Percentiles rank a stretch among this genome's conserved stretches.
phyloP scores from a whole-genome alignment of 2,888 invertebrate genomes.

The Polydesmus complanatus region DNA sequence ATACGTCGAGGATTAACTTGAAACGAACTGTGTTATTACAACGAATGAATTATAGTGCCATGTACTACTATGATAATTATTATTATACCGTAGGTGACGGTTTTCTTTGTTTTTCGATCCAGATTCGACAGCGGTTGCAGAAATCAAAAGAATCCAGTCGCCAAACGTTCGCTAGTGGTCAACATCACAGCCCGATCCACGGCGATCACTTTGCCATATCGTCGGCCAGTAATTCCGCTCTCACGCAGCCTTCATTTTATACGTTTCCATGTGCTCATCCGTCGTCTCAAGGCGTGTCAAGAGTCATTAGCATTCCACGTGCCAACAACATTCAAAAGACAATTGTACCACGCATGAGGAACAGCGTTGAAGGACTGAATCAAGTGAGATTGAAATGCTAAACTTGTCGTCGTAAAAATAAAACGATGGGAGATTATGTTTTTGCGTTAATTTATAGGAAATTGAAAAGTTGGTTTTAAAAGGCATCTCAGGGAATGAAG shows the following conservation, averaged over 20 bases:
- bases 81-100: neutral
- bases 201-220: constrained; percentile 40
- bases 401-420: no score
- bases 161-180: constrained; percentile 22
- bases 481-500: constrained; percentile 31
- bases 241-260: constrained; percentile 26
- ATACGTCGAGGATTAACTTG: no score
- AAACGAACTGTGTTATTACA: neutral
- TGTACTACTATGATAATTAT: neutral
- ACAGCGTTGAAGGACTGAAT: constrained; percentile 72
- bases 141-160: constrained; percentile 27
- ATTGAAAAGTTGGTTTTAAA: constrained; percentile 62
- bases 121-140: constrained; percentile 27
- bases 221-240: constrained; percentile 18
- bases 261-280: constrained; percentile 23
- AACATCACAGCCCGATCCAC: constrained; percentile 37
- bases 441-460: constrained; percentile 32
- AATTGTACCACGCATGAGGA: constrained; percentile 53
- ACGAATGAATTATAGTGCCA: neutral
- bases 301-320: constrained; percentile 39
- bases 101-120: no score
- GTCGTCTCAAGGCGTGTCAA: constrained; percentile 26
- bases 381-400: no score
- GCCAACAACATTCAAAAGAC: constrained; percentile 39
- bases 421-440: neutral